Evolutionary conservation across 2,797 vertebrate species (phyloP).

Genomic region (Microchirus variegatus): DNA sequence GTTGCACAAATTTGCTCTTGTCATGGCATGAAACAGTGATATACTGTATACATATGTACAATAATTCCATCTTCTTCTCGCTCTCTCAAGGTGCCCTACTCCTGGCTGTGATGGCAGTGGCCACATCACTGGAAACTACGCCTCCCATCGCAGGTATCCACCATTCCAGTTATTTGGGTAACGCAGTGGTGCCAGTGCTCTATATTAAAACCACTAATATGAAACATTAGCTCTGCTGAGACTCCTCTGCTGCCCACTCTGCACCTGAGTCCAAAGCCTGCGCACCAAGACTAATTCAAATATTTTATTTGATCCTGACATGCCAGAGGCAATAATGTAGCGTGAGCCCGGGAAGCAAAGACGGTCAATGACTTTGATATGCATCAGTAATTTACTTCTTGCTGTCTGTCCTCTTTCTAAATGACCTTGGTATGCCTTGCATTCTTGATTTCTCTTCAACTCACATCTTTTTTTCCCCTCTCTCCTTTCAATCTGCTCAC

Average conservation of each 20-base stretch:
- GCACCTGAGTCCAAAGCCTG: constrained; percentile 30
- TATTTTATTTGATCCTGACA: constrained; percentile 59
- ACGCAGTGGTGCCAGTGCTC: background rate
- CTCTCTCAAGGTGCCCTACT: constrained; percentile 83
- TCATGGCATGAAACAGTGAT: too few species aligned
- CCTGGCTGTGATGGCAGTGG: constrained; percentile 98
- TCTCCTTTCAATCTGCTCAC: constrained; percentile 48
- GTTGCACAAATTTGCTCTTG: too few species aligned
- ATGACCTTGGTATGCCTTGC: constrained; percentile 74
- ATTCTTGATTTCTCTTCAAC: constrained; percentile 74
- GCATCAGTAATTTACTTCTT: constrained; percentile 72
- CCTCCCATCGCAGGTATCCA: constrained; percentile 95
- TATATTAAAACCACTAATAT: constrained; percentile 16
- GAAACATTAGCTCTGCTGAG: constrained; percentile 31
- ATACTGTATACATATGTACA: too few species aligned
- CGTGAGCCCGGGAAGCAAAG: constrained; percentile 48
- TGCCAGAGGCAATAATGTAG: constrained; percentile 55
- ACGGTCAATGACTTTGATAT: constrained; percentile 63
- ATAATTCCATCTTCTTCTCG: background rate
- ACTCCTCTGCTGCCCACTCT: constrained; percentile 13
- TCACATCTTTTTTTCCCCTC: constrained; percentile 56
- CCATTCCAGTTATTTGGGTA: background rate
- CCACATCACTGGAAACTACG: constrained; percentile 99
- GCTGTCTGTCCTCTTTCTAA: constrained; percentile 67
- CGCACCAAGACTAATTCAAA: constrained; percentile 47